Conservation (phyloP, 2,888 invertebrate species). For the Stenoptilia bipunctidactyla region DNA sequence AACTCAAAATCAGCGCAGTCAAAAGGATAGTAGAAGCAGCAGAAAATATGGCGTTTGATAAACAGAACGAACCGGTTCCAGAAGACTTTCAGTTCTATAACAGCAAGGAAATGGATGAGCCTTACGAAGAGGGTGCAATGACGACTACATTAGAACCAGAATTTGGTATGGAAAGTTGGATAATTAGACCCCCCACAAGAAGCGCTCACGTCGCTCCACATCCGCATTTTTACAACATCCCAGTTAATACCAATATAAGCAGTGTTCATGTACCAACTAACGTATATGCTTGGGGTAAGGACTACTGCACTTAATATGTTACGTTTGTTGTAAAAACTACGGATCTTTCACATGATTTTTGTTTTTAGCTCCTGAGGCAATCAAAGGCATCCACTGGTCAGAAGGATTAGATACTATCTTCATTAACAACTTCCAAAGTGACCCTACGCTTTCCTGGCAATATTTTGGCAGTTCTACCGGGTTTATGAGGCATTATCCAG, state of each 20-base stretch:
- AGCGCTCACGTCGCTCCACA: constrained; percentile 77
- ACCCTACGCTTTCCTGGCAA: constrained; percentile 95
- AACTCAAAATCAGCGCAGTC: constrained; percentile 88
- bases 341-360: not conserved
- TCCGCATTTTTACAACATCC: constrained; percentile 82
- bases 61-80: constrained; percentile 61
- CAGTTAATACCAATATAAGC: constrained; percentile 83
- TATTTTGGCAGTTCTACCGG: constrained; percentile 98
- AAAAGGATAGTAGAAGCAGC: constrained; percentile 90
- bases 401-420: constrained; percentile 92
- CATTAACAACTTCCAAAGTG: constrained; percentile 85
- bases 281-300: constrained; percentile 88
- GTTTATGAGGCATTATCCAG: constrained; percentile 97
- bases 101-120: constrained; percentile 77
- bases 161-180: constrained; percentile 60
- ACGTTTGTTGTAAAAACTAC: not conserved
- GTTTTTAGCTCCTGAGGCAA: constrained; percentile 81
- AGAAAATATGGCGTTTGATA: constrained; percentile 81
- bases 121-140: constrained; percentile 59
- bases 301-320: not conserved
- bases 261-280: constrained; percentile 97
- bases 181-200: constrained; percentile 67
- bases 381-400: constrained; percentile 96
- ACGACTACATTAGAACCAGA: constrained; percentile 68
- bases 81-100: constrained; percentile 78